Evolutionary conservation across 2,888 invertebrate species (phyloP), one percentile per base, ranked within the genome.

Genomic region (Lymantria dispar): DNA sequence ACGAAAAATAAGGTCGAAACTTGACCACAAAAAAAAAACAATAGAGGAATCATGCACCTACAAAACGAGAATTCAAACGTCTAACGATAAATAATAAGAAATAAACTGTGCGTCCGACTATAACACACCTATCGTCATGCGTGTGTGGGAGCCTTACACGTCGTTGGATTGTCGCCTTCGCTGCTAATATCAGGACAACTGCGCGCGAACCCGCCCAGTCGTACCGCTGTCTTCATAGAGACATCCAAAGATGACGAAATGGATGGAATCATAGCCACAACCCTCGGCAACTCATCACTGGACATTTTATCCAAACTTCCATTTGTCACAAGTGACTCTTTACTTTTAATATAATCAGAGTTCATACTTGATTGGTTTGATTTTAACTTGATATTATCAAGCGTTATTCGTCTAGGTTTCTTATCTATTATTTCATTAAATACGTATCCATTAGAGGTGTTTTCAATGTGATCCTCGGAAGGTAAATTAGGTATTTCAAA

Each of bases 341-440:
- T 76, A 56, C 79, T 82, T 43, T 66, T 74, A 12, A 56, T 56
- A 10, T 59, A 70, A 12, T 78, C 76, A 1, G 80, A 79, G 52
- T 74, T 74, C 31, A 73, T 59, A 54, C 79, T 85, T 0, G 83
- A 79, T 36, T 80, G 81, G 50, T 76, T 80, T 7, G 83, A 82
- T 58, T 78, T 87, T 37, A 88, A 52, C 57, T 68, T 81, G 38
- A 90, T 90, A 57, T 85, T 89, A 39, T 90, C 90, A 3, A 90
- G 71, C 0, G 87, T 90, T 39, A 93, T 90, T 51, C 82, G 82
- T 58, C 87, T 89, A 12, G 92, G 89, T 63, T 91, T 92, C 48
- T 83, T 84, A 43, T 90, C 83, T 9, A 91, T 72, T 40, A 93
- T 90, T 75, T 93, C 93, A 62, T 86, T 91, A 63, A 92, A 91